A percentile compares a stretch with the other conserved stretches of the same genome.
Conservation (phyloP, 1,140 invertebrate genomes). For the Odontomachus brunneus region DNA sequence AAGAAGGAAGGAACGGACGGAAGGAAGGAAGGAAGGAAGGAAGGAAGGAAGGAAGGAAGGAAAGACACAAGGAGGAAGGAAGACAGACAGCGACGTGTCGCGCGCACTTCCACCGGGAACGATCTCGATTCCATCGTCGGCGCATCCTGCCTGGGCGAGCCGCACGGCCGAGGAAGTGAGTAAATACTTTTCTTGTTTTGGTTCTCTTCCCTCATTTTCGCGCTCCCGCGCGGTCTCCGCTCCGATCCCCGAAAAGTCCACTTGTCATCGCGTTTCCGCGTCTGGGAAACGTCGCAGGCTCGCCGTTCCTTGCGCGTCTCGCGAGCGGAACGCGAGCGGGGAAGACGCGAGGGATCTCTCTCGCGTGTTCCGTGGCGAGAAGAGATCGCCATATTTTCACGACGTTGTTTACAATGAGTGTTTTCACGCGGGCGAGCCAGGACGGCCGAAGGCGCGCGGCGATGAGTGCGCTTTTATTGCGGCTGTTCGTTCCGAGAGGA, state of each 20-base stretch:
- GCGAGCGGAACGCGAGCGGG: not conserved
- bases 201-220: not conserved
- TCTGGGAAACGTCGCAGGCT: not conserved
- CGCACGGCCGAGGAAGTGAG: constrained; percentile 67
- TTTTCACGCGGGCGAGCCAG: not conserved
- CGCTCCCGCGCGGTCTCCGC: too few relatives aligned
- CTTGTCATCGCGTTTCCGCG: constrained; percentile 4
- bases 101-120: constrained; percentile 15
- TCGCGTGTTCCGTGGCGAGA: too few relatives aligned
- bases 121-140: constrained; percentile 47
- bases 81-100: not conserved
- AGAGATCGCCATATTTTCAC: too few relatives aligned
- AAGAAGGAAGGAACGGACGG: too few relatives aligned
- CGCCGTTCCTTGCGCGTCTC: too few relatives aligned
- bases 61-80: not conserved
- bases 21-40: not conserved
- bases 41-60: too few relatives aligned
- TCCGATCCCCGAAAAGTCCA: too few relatives aligned
- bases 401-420: too few relatives aligned
- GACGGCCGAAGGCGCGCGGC: not conserved
- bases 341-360: not conserved
- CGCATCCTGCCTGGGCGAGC: constrained; percentile 33
- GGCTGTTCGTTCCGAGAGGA: too few relatives aligned
- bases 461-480: constrained; percentile 41
- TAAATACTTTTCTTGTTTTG: constrained; percentile 68